Evolutionary conservation across 2,888 invertebrate species (phyloP), one percentile per base, ranked within the genome.

Genomic region (Acanthosepion lycidas): DNA sequence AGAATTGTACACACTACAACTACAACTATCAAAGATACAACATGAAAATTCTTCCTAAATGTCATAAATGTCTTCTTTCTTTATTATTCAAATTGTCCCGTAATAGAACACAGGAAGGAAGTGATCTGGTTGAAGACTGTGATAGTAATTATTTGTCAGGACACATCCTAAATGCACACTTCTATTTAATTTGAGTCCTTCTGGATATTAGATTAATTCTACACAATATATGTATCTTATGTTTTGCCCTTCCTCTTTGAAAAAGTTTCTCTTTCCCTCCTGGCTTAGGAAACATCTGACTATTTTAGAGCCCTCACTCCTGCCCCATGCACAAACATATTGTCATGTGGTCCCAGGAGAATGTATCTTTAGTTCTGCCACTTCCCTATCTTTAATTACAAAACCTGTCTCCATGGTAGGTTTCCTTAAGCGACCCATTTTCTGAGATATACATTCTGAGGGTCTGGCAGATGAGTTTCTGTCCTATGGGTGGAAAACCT

Each of bases 351-450:
- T 78, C n/a, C 15, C 78, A 78, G n/a, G 33, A 78, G 78, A n/a
- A 78, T 18, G 6, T 59, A 23, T 59, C 59, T 59, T 59, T 59
- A 78, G 78, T n/a, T 78, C 78, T 78, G 33, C 78, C 78, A 78
- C 78, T 78, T 78, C 78, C 78, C 78, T 33, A 78, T 78, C 78
- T 78, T n/a, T 78, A 78, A 78, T 78, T 78, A 78, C 78, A 78
- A 78, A 78, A 78, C n/a, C 78, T 78, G 78, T 78, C 78, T 78
- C 78, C 15, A 78, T 78, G 78, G 78, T 78, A n/a, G 78, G n/a
- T 78, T 78, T 78, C 78, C n/a, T 78, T n/a, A 78, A 78, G 78
- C 15, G 78, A 78, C 78, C 78, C n/a, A 33, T n/a, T 33, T 9
- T 78, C n/a, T 78, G 78, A 78, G 6, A 78, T 78, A 78, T n/a